A percentile compares a stretch with the other conserved stretches of the same genome.
These are phyloP conservation scores for Sula dactylatra DNA, from an alignment of 2,113 vertebrate species.

Conservation along the genomic window DNA sequence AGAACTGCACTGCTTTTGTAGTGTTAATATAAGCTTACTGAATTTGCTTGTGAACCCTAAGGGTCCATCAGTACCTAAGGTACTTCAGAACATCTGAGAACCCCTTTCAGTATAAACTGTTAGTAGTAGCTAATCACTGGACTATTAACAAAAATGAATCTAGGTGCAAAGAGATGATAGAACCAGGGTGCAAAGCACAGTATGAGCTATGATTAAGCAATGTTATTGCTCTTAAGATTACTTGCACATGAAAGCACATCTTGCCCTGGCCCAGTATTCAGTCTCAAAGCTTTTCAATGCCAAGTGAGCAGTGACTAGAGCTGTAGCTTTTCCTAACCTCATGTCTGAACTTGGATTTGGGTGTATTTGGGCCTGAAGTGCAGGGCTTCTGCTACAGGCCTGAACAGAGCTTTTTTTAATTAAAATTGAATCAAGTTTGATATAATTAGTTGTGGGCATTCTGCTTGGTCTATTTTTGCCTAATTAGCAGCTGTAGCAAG, in stretches of 20 bases:
- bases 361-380: not conserved
- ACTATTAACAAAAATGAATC: not conserved
- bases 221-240: not conserved
- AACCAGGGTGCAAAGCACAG: not conserved
- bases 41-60: not conserved
- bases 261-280: not conserved
- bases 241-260: not conserved
- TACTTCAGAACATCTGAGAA: not conserved
- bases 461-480: not conserved
- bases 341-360: not conserved
- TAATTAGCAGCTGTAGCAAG: not conserved
- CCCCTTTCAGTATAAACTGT: not conserved
- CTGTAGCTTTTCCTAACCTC: not conserved
- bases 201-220: not conserved
- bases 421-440: not conserved
- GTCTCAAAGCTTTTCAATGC: not conserved
- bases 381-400: not conserved
- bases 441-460: not conserved
- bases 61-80: not conserved
- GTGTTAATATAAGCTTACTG: not conserved
- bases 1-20: not conserved
- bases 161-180: not conserved
- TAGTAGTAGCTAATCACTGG: not conserved
- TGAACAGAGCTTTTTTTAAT: conserved; percentile 17
- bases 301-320: not conserved